A percentile compares a stretch with the other conserved stretches of the same genome.
phyloP scores from a whole-genome alignment of 2,797 vertebrate species.

The Sandelia bainsii region DNA sequence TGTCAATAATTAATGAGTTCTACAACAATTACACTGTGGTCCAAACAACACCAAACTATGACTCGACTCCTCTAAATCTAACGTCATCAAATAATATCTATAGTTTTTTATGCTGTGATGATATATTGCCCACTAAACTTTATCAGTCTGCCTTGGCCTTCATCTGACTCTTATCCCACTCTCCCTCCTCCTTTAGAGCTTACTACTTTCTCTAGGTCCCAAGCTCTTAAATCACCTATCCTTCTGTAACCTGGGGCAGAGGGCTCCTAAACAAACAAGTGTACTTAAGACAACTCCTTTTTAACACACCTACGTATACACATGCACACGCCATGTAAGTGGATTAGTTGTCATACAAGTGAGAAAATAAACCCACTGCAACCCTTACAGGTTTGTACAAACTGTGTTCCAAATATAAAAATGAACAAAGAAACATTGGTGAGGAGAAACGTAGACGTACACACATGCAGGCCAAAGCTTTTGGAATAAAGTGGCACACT shows the following conservation, averaged over 20 bases:
- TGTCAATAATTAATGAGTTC: slow-evolving; percentile 7
- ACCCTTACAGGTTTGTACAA: slow-evolving; percentile 14
- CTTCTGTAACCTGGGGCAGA: slow-evolving; percentile 59
- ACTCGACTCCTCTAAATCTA: slow-evolving; percentile 11
- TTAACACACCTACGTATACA: slow-evolving; percentile 6
- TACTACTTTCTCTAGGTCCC: slow-evolving; percentile 54
- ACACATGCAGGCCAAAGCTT: slow-evolving; percentile 35
- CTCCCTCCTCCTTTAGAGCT: slow-evolving; percentile 41
- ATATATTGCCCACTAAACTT: slow-evolving; percentile 38
- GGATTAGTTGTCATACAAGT: slow-evolving; percentile 59
- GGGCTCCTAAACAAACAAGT: slow-evolving; percentile 64
- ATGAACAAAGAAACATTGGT: slow-evolving; percentile 17
- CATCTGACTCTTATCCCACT: slow-evolving; percentile 53
- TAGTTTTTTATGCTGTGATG: slow-evolving; percentile 26
- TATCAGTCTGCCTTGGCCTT: slow-evolving; percentile 70
- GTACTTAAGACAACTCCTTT: slow-evolving; percentile 53
- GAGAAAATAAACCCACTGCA: slow-evolving; percentile 39
- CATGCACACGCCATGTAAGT: slow-evolving; percentile 43
- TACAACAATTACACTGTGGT: slow-evolving; percentile 1
- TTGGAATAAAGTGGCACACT: slow-evolving; percentile 71
- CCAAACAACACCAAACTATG: slow-evolving; percentile 27
- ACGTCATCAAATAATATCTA: slow-evolving; percentile 25
- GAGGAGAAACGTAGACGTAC: slow-evolving; percentile 24
- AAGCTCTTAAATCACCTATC: slow-evolving; percentile 66
- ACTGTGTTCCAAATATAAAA: slow-evolving; percentile 22